Evolutionary conservation across 1,140 invertebrate species (phyloP), one percentile per base, ranked within the genome.

Genomic region (Gyrodactylus salaris): DNA sequence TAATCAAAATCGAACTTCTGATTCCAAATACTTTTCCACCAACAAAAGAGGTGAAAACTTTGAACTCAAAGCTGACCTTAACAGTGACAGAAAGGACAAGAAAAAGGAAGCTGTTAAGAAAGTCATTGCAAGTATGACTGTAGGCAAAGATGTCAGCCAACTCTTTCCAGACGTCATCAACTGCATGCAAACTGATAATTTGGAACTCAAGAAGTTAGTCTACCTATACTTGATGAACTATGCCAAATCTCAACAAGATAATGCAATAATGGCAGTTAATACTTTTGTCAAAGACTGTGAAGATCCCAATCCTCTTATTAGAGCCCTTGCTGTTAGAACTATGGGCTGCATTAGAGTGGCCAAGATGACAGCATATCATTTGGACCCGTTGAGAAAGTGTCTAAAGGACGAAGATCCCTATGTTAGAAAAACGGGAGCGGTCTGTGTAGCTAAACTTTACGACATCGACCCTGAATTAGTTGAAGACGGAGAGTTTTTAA

Each of bases 141-240:
- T 99, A 74, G 95, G 95, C 70, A 85, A 85, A 78, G 84, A 85
- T 80, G 84, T 85, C 76, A 85, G 84, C 78, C 91, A 92, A 16
- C 82, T 99, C 0, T 98, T 99, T 80, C 92, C 95, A 2, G 94
- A 99, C 82, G 95, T 99, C 26, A 91, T 99, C 25, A 99, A 99
- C 80, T 99, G 95, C 79, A 99, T 99, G 93, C 95, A 99, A 82
- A 99, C 95, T 7, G 95, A 99, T 80, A 99, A 99, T 82, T 83
- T 99, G 79, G 95, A 99, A 81, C 81, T 99, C 76, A 99, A 99
- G 83, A 99, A 99, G 78, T 83, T 99, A 54, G 95, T 99, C 0
- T 99, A 99, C 79, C 83, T 99, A 22, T 99, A 99, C 80, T 82
- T 99, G 74, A 99, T 99, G 95, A 99, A 99, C 81, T 99, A 99